Percentiles rank a stretch among this genome's conserved stretches.
phyloP scores from a whole-genome alignment of 2,797 vertebrate species.

The Pogoniulus pusillus region DNA sequence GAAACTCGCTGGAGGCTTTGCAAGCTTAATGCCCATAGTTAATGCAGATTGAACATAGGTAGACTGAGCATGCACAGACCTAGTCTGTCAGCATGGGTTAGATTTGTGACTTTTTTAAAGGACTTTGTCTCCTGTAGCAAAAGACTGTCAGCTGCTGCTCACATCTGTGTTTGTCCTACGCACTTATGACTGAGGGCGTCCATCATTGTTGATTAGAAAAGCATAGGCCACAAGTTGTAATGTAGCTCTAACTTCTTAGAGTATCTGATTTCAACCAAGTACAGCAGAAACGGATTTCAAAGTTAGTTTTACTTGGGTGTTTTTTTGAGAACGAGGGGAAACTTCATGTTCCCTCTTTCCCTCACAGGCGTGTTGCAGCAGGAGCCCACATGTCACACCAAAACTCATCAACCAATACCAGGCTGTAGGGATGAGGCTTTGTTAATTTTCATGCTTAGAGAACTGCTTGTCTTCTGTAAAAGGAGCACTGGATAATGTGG shows the following conservation, averaged over 20 bases:
- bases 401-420: not conserved
- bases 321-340: not conserved
- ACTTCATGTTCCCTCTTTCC: not conserved
- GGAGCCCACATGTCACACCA: not conserved
- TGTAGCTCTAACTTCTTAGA: not conserved
- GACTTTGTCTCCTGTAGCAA: not conserved
- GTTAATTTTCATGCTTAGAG: not conserved
- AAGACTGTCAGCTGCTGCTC: not conserved
- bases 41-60: not conserved
- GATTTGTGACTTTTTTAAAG: not conserved
- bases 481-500: not conserved
- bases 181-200: not conserved
- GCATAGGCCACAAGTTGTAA: not conserved
- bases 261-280: not conserved
- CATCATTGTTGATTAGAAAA: not conserved
- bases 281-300: not conserved
- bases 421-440: not conserved
- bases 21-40: not conserved
- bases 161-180: not conserved
- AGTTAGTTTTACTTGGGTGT: not conserved
- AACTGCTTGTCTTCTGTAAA: not conserved
- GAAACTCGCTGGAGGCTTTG: not conserved
- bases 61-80: not conserved
- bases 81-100: not conserved
- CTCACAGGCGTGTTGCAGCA: not conserved